Base-by-base conservation (phyloP, 1,140 invertebrate species). In the Drosophila kepulauana region DNA sequence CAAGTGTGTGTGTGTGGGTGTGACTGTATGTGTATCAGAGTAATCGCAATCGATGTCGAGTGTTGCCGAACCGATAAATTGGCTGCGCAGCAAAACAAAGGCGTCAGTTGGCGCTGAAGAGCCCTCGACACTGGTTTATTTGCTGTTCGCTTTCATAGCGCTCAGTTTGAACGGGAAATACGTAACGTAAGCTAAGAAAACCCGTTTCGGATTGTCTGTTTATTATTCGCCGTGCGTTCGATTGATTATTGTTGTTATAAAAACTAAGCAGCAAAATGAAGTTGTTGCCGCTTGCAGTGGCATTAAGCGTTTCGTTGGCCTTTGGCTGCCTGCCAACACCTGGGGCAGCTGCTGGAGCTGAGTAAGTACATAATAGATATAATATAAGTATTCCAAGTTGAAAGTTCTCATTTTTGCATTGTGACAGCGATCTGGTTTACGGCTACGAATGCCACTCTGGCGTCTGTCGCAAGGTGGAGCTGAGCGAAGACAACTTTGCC, bases 371-470 rank as follows among this genome's bases (percentile, higher is more conserved):
- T 20, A 13, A 35, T 3, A 25, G 20, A 25, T 25, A 25, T 25
- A 25, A 25, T 25, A 25, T n/a, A 20, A n/a, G 8, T 20, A 15
- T 54, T 54, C n/a, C 7, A 57, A 57, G 30, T 59, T 28, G 11
- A 13, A 28, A 28, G 1, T 48, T 2, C 5, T 10, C 3, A n/a
- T 20, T 51, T 62, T 56, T 45, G 16, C 11, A 16, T 57, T 10
- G 10, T 59, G 25, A 2, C 35, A 56, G 73, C 52, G 91, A 91
- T 58, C 54, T 92, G 16, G 80, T 91, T 38, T 95, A 95, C 93
- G 91, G 93, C 35, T 95, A 94, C 92, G 90, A 93, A 71, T 95
- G 95, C 77, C 82, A 92, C 1, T 79, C 93, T 13, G 93, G 93
- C 6, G 87, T 91, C 33, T 95, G 95, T 63, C 88, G 93, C 59